Base-by-base conservation (phyloP, 2,888 invertebrate genomes). In the Hoplodrina blanda region DNA sequence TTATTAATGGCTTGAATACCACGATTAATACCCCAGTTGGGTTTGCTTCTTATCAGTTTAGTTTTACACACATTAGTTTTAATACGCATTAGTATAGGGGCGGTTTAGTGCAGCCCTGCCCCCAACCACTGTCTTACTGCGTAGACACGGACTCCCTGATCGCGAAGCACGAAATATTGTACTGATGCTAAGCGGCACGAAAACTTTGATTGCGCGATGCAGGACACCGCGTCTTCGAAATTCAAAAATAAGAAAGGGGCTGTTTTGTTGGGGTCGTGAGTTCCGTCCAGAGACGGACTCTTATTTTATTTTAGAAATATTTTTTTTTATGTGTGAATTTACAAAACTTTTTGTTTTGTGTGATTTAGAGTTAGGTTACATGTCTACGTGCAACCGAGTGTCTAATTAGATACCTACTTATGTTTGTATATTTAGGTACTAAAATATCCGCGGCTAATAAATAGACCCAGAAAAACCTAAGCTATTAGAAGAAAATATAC, bases 191-290 rank as follows among this genome's bases (percentile, higher is more conserved):
- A 7, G 4, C 53, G 19, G 5, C 19, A n/a, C 17, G 78, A 53
- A 73, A 78, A 74, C 74, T 74, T 74, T 63, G 15, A 63, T 78
- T 57, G 74, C 78, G 74, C 73, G 74, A 74, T 74, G 55, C 20
- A 74, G 73, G 44, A 50, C n/a, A 1, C 17, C 2, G 0, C 7
- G 62, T 78, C n/a, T n/a, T 56, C 52, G 30, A 53, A 46, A 53
- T 52, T 49, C 17, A 15, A 52, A 76, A 61, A 19, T 53, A 49
- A 44, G n/a, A 44, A 44, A 2, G 2, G 8, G 7, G 41, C 13
- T 15, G 25, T 33, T 25, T 4, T 33, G 33, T 17, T 0, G 0
- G 20, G 6, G 17, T 49, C 20, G 13, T 30, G 15, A 5, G 49
- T 62, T 65, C 1, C 1, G 66, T 11, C 19, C 53, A 41, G 17